phyloP scores from a whole-genome alignment of 1,140 invertebrate species.

The Drosophila tristis region DNA sequence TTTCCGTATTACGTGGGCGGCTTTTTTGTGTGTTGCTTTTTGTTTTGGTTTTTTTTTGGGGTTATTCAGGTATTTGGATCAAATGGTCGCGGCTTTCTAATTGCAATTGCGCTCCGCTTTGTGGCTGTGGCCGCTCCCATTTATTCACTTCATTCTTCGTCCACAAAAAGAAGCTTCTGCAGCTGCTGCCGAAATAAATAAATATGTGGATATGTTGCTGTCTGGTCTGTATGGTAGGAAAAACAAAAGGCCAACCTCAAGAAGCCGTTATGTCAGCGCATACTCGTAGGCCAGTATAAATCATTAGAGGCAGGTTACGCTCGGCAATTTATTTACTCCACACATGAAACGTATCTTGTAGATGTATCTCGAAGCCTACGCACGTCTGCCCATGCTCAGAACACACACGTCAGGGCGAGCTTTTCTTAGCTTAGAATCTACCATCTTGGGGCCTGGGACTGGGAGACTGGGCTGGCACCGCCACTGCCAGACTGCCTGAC shows the following conservation, averaged over 20 bases:
- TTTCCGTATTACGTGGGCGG: conserved; percentile 73
- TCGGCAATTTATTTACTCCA: conserved; percentile 72
- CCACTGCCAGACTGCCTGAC: background rate
- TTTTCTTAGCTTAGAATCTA: conserved; percentile 15
- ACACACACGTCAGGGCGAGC: conserved; percentile 26
- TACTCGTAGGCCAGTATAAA: conserved; percentile 53
- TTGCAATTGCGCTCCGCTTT: conserved; percentile 46
- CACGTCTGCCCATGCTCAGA: conserved; percentile 74
- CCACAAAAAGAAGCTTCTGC: conserved; percentile 54
- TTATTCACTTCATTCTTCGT: conserved; percentile 35
- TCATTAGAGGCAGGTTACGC: conserved; percentile 77
- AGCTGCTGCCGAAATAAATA: conserved; percentile 30
- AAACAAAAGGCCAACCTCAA: conserved; percentile 63
- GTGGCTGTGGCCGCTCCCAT: conserved; percentile 42
- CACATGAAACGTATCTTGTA: conserved; percentile 78
- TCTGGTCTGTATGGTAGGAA: conserved; percentile 13
- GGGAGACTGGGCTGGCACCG: background rate
- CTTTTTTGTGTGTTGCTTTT: background rate
- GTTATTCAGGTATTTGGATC: conserved; percentile 38
- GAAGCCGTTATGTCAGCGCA: conserved; percentile 67
- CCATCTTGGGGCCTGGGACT: conserved; percentile 13
- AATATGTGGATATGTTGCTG: conserved; percentile 1
- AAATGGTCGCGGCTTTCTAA: conserved; percentile 64
- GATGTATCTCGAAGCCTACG: conserved; percentile 71
- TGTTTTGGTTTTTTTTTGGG: conserved; percentile 24